Conservation (phyloP, 2,113 vertebrate species). For the Parus major region DNA sequence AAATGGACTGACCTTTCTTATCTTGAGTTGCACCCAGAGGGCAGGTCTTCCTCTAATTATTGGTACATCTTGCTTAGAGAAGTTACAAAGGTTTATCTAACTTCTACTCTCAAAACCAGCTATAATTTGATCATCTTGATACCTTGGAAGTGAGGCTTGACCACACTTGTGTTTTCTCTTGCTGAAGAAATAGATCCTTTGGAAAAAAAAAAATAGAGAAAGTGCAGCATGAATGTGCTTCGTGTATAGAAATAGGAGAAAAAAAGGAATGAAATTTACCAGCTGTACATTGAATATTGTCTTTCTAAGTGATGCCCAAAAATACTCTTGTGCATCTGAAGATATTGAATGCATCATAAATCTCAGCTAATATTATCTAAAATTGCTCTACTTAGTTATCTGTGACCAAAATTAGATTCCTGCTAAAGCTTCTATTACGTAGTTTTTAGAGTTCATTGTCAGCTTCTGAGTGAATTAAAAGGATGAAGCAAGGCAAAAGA, state of each 20-base stretch:
- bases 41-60: not conserved
- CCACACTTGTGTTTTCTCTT: not conserved
- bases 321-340: conserved; percentile 18
- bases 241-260: not conserved
- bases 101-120: not conserved
- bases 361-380: conserved; percentile 26
- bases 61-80: not conserved
- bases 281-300: conserved; percentile 2
- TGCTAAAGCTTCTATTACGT: not conserved
- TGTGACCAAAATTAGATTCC: conserved; percentile 7
- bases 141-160: not conserved
- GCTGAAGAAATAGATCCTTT: not conserved
- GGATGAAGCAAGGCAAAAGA: not conserved
- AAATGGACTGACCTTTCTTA: not conserved
- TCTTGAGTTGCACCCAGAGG: not conserved
- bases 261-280: not conserved
- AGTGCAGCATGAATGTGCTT: not conserved
- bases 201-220: not conserved
- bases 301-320: not conserved
- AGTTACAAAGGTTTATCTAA: not conserved
- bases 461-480: not conserved
- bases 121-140: not conserved
- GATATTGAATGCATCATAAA: conserved; percentile 41
- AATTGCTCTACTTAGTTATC: conserved; percentile 30
- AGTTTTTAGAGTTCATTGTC: not conserved